Evolutionary conservation across 2,113 vertebrate species (phyloP).

Genomic region (Heliornis fulica): DNA sequence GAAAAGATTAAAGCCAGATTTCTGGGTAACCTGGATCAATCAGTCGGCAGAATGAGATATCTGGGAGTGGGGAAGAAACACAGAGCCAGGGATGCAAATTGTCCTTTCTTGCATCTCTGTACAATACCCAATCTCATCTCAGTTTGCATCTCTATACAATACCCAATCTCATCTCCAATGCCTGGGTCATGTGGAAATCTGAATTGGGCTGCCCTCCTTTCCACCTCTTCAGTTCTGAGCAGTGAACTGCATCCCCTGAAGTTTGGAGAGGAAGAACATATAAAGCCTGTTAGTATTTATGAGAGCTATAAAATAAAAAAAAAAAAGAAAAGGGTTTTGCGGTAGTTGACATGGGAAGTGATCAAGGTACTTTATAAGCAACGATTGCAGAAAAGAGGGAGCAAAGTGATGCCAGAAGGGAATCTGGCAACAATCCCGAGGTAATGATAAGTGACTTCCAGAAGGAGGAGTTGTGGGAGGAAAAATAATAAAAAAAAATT

Average conservation of each 20-base stretch:
- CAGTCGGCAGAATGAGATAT: not conserved
- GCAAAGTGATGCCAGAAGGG: conserved; percentile 18
- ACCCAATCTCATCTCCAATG: not conserved
- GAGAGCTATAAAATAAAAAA: not conserved
- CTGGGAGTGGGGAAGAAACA: not conserved
- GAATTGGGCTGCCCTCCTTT: not conserved
- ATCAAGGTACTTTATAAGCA: conserved; percentile 40
- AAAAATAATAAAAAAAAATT: conserved; percentile 22
- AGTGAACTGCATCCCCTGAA: not conserved
- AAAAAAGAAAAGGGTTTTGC: conserved; percentile 19
- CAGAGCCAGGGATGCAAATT: not conserved
- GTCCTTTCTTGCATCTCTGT: not conserved
- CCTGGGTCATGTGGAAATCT: not conserved
- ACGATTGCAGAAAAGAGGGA: conserved; percentile 3
- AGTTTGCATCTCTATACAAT: not conserved
- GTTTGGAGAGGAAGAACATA: conserved; percentile 22
- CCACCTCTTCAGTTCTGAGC: not conserved
- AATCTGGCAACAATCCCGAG: not conserved
- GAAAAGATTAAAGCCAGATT: not conserved
- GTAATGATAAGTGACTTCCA: conserved; percentile 12
- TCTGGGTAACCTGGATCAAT: not conserved
- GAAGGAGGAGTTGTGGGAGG: conserved; percentile 11
- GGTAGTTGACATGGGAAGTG: conserved; percentile 43
- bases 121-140: not conserved
- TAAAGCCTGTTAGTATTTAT: conserved; percentile 38